Evolutionary conservation across 2,888 invertebrate genomes (phyloP), one percentile per base, ranked within the genome.

Genomic region (Pammene fasciana): DNA sequence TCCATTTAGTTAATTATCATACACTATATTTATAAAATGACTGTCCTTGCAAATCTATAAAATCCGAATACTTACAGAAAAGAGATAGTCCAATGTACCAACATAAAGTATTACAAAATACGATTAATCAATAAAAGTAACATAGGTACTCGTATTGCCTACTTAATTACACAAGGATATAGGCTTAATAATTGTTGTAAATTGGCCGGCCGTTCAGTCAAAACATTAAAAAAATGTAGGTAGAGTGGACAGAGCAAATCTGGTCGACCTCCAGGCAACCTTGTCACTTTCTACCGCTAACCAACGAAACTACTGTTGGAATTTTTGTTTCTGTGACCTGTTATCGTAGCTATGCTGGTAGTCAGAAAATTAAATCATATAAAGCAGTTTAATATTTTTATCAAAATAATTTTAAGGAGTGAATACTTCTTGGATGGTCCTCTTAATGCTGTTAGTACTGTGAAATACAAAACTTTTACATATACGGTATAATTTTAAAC

Each of bases 221-320:
- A 65, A 65, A 45, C 36, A 52, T 68, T 56, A 38, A 60, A 66
- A 70, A 65, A 65, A 59, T 56, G 60, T 48, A 57, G 68, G 61
- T 72, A 66, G 65, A 75, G 73, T 75, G 75, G 72, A 71, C 72
- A 70, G 74, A 75, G 76, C 76, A 78, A 82, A 86, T 88, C 89
- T 87, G 88, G 88, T 79, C 85, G 86, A 85, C 89, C 89, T 89
- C 82, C 82, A 80, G 13, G 43, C 77, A 82, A 79, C 90, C 90
- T 90, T 89, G 88, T 76, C 78, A 87, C 90, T 89, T 90, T 89
- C 89, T 86, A 87, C 81, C 76, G 78, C 75, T 78, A 74, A 76
- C 77, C 76, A 71, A 72, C 71, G 72, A 67, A 70, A 70, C 74
- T 71, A 75, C 72, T 72, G 68, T 68, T 73, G 67, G 65, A 38